A percentile compares a stretch with the other conserved stretches of the same genome.
These are phyloP conservation scores for Smithornis capensis DNA, from an alignment of 2,113 vertebrate species.

Conservation along the genomic window DNA sequence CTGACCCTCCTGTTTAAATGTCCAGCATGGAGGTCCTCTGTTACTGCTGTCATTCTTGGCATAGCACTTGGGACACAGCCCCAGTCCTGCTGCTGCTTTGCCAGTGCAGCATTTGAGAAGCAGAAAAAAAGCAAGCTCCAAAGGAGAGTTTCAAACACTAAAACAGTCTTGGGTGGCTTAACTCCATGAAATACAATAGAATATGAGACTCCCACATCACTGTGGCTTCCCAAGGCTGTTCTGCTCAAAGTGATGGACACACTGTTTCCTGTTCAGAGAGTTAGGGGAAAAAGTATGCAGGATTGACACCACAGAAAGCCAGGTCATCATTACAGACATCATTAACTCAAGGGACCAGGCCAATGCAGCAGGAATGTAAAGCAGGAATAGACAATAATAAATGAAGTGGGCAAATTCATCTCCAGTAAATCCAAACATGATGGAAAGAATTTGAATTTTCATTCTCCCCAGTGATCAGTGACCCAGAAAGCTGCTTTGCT, in stretches of 20 bases:
- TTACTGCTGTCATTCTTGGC: neutral
- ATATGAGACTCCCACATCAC: neutral
- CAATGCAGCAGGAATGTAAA: neutral
- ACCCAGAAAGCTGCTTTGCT: neutral
- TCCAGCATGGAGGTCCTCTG: neutral
- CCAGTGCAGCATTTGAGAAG: no score
- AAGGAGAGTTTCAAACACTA: neutral
- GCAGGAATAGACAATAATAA: neutral
- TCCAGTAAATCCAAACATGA: neutral
- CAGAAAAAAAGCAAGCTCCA: neutral
- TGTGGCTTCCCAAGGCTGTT: neutral
- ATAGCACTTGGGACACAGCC: fast-evolving
- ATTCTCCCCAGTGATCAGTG: neutral
- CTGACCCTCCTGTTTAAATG: neutral
- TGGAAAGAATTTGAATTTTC: neutral
- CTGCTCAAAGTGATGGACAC: neutral
- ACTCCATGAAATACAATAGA: neutral
- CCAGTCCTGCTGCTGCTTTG: neutral
- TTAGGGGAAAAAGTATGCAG: fast-evolving
- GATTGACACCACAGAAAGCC: neutral
- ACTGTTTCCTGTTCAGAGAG: neutral
- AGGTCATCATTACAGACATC: neutral
- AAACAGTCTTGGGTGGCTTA: neutral
- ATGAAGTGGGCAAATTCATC: neutral
- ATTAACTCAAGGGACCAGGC: neutral